Percentiles rank a stretch among this genome's conserved stretches.
Conservation (phyloP, 2,888 invertebrate species). For the Bombyx huttoni region DNA sequence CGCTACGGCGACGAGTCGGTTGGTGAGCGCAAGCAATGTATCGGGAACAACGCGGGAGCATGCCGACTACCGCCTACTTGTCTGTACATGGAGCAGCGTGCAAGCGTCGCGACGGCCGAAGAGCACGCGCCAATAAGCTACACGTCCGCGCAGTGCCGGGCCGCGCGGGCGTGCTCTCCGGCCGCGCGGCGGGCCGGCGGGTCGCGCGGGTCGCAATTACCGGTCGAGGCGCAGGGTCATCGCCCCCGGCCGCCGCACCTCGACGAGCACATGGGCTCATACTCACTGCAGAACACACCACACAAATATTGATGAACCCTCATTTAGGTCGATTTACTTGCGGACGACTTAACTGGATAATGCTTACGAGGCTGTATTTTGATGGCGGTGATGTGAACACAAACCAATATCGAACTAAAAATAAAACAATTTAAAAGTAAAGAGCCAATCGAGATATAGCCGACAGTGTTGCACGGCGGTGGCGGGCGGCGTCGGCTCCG, state of each 20-base stretch:
- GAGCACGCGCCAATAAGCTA: conserved; percentile 31
- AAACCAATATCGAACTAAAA: conserved; percentile 11
- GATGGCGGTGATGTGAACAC: conserved; percentile 16
- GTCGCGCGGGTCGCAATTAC: conserved; percentile 21
- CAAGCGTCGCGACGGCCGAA: conserved; percentile 24
- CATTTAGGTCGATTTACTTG: not conserved
- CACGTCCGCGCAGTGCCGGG: no score
- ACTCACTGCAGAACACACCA: conserved; percentile 49
- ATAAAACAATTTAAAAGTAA: conserved; percentile 7
- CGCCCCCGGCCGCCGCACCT: conserved; percentile 40
- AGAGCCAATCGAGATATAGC: not conserved
- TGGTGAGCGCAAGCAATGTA: not conserved
- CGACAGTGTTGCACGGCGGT: not conserved
- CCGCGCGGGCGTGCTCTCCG: conserved; percentile 8
- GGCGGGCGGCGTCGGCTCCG: conserved; percentile 25
- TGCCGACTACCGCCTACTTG: not conserved
- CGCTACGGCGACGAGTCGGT: not conserved
- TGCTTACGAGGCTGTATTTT: not conserved
- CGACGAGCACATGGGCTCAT: conserved; percentile 46
- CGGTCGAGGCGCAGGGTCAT: conserved; percentile 46
- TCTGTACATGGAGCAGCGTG: conserved; percentile 11
- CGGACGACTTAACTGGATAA: no score
- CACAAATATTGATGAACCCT: conserved; percentile 4
- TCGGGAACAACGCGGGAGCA: conserved; percentile 1
- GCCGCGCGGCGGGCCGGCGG: conserved; percentile 6